Percentiles rank a stretch among this genome's conserved stretches.
phyloP scores from a whole-genome alignment of 2,113 vertebrate species.

The Leptosomus discolor region DNA sequence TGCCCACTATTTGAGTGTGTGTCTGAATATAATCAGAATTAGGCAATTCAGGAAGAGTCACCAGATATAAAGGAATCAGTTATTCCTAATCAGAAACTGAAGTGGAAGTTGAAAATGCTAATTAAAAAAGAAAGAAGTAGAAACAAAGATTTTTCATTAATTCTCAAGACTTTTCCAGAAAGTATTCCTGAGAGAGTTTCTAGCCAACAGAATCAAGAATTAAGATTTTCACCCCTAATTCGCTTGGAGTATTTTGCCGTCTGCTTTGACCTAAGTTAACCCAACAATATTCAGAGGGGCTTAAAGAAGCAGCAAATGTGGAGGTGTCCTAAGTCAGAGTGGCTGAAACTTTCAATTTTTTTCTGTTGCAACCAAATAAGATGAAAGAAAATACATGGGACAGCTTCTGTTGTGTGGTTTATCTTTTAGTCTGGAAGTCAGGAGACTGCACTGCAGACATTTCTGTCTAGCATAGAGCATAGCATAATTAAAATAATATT shows the following conservation, averaged over 20 bases:
- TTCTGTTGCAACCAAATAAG: not conserved
- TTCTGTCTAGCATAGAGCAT: not conserved
- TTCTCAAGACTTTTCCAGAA: not conserved
- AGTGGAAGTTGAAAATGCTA: not conserved
- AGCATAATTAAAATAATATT: not conserved
- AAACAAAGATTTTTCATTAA: not conserved
- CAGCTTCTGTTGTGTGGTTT: not conserved
- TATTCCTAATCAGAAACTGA: not conserved
- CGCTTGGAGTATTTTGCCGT: not conserved
- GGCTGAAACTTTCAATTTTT: not conserved
- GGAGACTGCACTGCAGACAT: not conserved
- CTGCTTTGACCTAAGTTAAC: not conserved
- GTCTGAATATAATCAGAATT: not conserved
- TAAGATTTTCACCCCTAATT: not conserved
- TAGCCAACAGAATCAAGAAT: not conserved
- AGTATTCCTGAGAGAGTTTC: not conserved
- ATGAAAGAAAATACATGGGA: not conserved
- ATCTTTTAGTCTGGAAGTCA: not conserved
- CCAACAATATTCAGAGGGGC: not conserved
- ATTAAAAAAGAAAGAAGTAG: not conserved
- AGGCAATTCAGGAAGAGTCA: not conserved
- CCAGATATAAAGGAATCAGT: not conserved
- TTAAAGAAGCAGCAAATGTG: not conserved
- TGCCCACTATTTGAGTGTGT: not conserved
- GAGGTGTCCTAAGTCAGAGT: not conserved